phyloP scores from a whole-genome alignment of 1,140 invertebrate species.

The Drosophila neocordata region DNA sequence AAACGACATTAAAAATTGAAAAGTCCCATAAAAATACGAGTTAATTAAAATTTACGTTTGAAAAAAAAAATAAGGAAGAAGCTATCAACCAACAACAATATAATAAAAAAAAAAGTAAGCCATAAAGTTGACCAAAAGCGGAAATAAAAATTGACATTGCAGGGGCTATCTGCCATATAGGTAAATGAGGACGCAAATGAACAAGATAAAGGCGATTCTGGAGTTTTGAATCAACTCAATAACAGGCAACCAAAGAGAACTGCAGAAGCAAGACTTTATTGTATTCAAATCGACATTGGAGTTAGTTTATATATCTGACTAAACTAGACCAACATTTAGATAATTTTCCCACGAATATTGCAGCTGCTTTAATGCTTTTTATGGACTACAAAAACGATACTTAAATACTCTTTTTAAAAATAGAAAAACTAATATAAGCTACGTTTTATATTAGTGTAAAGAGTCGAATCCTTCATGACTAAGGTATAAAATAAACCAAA shows the following conservation, averaged over 20 bases:
- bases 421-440: no score
- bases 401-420: no score
- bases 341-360: no score
- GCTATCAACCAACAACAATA: not conserved
- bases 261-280: not conserved
- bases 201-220: conserved; percentile 41
- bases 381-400: no score
- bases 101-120: not conserved
- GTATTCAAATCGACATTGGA: no score
- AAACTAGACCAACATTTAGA: not conserved
- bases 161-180: not conserved
- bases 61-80: not conserved
- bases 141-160: conserved; percentile 14
- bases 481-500: no score
- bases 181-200: not conserved
- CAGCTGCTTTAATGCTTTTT: no score
- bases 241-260: not conserved
- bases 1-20: conserved; percentile 59
- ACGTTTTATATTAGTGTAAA: no score
- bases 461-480: no score
- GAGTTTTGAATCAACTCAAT: conserved; percentile 38
- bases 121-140: conserved; percentile 28
- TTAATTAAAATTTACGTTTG: conserved; percentile 44
- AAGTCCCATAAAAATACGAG: conserved; percentile 38
- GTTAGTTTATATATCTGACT: conserved; percentile 50